Evolutionary conservation across 1,140 invertebrate genomes (phyloP), one percentile per base, ranked within the genome.

Genomic region (Heliconius hermathena): DNA sequence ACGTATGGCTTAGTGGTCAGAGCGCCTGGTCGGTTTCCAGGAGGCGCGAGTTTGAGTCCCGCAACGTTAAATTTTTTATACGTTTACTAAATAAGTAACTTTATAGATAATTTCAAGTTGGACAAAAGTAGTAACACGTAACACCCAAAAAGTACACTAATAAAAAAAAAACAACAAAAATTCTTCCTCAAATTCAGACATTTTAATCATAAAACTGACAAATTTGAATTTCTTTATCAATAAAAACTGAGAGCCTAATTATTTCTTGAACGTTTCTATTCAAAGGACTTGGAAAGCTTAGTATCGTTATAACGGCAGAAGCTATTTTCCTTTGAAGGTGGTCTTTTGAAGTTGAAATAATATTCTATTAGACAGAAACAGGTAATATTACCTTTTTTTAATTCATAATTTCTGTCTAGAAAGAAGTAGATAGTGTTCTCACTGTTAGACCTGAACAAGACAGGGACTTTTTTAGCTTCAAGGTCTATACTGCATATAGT

Each of bases 251-350:
- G 22, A 66, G 11, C 60, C 29, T 66, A 66, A 66, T 66, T 66
- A 66, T 66, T 52, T 66, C 60, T 66, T 66, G 26, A 26, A 66
- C 60, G 60, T 29, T 66, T 66, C 60, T 66, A 66, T 66, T 66
- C 60, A 66, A 66, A 66, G 22, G 22, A 66, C 9, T 29, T 29
- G 60, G 11, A 66, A 66, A 16, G 60, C 60, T 66, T 26, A 66
- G 60, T 22, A 66, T 66, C 60, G 60, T 66, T 66, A 66, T 66
- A 66, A 66, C 22, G 26, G 60, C 60, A 66, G 22, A 66, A 66
- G 60, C 60, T 66, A 66, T 66, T 66, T 66, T 26, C 60, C 60
- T 66, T 66, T 66, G 3, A 22, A 29, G 5, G 13, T 66, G 60
- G 22, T 66, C 60, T 66, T 66, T 66, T 66, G 4, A 66, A 66